Base-by-base conservation (phyloP, 2,888 invertebrate genomes). In the Eristalis arbustorum region DNA sequence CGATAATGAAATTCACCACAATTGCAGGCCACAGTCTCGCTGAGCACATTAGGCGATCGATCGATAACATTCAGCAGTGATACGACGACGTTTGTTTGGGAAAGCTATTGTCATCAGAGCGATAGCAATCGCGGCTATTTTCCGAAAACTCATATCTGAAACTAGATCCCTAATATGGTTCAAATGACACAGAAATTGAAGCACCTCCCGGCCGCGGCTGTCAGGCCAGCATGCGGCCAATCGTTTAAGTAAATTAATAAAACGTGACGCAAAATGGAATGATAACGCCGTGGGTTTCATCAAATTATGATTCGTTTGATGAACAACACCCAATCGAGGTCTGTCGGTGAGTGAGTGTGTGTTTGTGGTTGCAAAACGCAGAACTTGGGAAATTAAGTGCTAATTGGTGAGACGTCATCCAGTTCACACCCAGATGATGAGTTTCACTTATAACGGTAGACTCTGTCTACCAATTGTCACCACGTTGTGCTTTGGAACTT, bases 191-290 rank as follows among this genome's bases (percentile, higher is more conserved):
- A 49, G 0, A 31, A 49, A 49, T 18, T 49, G 34, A 57, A 56
- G 4, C 57, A 57, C 14, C 3, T 49, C 6, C 18, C 49, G 18
- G 1, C n/a, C 25, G 4, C n/a, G 5, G 14, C n/a, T 2, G 6
- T n/a, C n/a, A 14, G n/a, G n/a, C 8, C 49, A 18, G 6, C 49
- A 8, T 8, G 18, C 18, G 49, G 49, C 18, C 49, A 18, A 22
- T 2, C 40, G 8, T 61, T 75, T 67, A 75, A 67, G 67, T 75
- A 14, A 75, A 67, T 34, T 61, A 75, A 62, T 49, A 73, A 63
- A 64, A 57, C 64, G 57, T 74, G 74, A 66, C 64, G 34, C 6
- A 66, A 18, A 37, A 37, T 14, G 37, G 13, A 28, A 66, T n/a
- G 25, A 64, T 64, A 57, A 31, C n/a, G 18, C 18, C 3, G 3